phyloP scores from a whole-genome alignment of 2,888 invertebrate species.

The Chrysolina oricalcia region DNA sequence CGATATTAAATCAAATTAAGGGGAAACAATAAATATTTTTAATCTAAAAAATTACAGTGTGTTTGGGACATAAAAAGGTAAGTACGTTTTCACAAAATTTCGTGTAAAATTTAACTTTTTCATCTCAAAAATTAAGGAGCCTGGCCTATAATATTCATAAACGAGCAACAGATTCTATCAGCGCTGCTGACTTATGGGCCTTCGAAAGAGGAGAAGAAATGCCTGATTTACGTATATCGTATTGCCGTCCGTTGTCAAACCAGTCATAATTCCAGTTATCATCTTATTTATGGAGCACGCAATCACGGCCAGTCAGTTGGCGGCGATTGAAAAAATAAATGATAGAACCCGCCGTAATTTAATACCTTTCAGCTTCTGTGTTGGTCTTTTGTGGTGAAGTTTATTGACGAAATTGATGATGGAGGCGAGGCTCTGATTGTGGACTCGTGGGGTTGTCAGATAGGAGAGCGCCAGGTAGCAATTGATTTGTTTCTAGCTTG shows the following conservation, averaged over 20 bases:
- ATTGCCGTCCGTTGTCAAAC: constrained; percentile 66
- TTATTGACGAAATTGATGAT: constrained; percentile 1
- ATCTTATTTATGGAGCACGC: constrained; percentile 67
- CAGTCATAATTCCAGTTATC: constrained; percentile 69
- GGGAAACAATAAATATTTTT: too few relatives aligned
- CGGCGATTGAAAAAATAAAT: constrained; percentile 11
- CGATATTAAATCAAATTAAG: too few relatives aligned
- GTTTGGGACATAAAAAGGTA: too few relatives aligned
- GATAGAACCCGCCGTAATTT: neutral
- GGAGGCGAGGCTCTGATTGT: neutral
- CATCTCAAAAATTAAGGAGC: too few relatives aligned
- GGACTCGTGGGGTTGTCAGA: too few relatives aligned
- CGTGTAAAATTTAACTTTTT: too few relatives aligned
- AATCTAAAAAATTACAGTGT: too few relatives aligned
- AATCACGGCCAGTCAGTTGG: constrained; percentile 44
- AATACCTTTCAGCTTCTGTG: constrained; percentile 24
- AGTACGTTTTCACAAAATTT: too few relatives aligned
- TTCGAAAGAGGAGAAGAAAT: constrained; percentile 46
- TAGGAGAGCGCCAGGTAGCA: too few relatives aligned
- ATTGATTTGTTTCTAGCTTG: too few relatives aligned
- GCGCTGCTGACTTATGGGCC: constrained; percentile 59
- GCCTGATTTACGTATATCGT: constrained; percentile 68
- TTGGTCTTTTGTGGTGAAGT: constrained; percentile 9
- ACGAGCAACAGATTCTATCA: constrained; percentile 56
- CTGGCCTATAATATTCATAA: constrained; percentile 44